Base-by-base conservation (phyloP, 1,140 invertebrate species). In the Alviniconcha marisindica region DNA sequence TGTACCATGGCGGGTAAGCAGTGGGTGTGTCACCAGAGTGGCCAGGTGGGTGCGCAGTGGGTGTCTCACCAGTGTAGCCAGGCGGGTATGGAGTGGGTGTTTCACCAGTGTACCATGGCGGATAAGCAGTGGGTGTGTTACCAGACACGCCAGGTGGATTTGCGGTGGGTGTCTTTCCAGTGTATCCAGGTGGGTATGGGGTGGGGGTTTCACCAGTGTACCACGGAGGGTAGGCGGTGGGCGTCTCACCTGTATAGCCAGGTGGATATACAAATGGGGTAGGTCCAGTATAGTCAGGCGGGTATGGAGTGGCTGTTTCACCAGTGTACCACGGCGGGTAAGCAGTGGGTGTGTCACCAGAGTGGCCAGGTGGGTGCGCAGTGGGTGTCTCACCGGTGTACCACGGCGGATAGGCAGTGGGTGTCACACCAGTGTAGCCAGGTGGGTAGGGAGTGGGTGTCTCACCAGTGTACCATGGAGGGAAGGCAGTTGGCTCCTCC, bases 371-470 rank as follows among this genome's bases (percentile, higher is more conserved):
- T 31, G 63, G 63, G 63, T 69, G 33, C n/a, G 63, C 63, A 33
- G 63, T 69, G 18, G 63, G 63, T 69, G 63, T 69, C 12, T 69
- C 63, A 10, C 63, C 63, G 5, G 28, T 69, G n/a, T 69, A 33
- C 2, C 77, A 10, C n/a, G 31, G 42, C 36, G 51, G 63, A 4
- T 42, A 42, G 48, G 71, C 40, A 44, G 74, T 63, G 14, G 74
- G 54, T 31, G 40, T 38, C 31, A 33, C 82, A 40, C 74, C 73
- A 18, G 51, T 83, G 28, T 78, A 51, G 33, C 63, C 38, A 28
- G 66, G 24, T 24, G 76, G 76, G 28, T 21, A 44, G 40, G 78
- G 2, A 40, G 83, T 84, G 60, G 78, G 78, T 48, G 82, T 76
- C 24, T 38, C 73, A 69, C 54, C 56, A 66, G 74, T 31, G 2